Percentiles rank a stretch among this genome's conserved stretches.
Evolutionary conservation across 2,888 invertebrate species (phyloP).

Genomic region (Dryadula phaetusa): DNA sequence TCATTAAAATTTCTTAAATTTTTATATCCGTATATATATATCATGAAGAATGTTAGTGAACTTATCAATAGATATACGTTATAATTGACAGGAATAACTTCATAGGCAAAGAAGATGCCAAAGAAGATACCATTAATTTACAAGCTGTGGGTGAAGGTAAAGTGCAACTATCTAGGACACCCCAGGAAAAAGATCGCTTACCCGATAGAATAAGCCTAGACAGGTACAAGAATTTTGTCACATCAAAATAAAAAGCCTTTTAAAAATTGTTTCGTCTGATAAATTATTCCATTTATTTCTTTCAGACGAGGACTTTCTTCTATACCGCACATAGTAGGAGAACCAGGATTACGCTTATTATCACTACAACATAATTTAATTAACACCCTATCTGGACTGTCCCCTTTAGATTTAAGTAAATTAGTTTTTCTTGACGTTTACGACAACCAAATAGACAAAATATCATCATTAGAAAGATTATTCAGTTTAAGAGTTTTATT

Average conservation of each 20-base stretch:
- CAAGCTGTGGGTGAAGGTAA: constrained; percentile 87
- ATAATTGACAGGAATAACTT: constrained; percentile 51
- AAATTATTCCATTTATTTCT: background rate
- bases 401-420: constrained; percentile 85
- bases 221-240: constrained; percentile 69
- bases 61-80: too few relatives aligned
- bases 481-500: constrained; percentile 93
- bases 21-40: too few relatives aligned
- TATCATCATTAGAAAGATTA: constrained; percentile 90
- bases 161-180: constrained; percentile 88
- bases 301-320: constrained; percentile 90
- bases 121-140: constrained; percentile 73
- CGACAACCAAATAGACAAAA: constrained; percentile 96
- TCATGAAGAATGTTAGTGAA: too few relatives aligned
- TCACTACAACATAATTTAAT: constrained; percentile 97
- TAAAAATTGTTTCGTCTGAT: too few relatives aligned
- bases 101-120: constrained; percentile 62
- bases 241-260: background rate
- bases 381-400: constrained; percentile 87
- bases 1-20: too few relatives aligned
- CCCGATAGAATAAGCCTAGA: constrained; percentile 96
- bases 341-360: constrained; percentile 91
- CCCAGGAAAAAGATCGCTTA: constrained; percentile 91
- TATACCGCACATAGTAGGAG: constrained; percentile 92
- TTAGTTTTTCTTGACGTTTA: constrained; percentile 97